These are phyloP conservation scores for Physeter macrocephalus DNA, from an alignment of 2,113 vertebrate genomes.

Conservation along the genomic window DNA sequence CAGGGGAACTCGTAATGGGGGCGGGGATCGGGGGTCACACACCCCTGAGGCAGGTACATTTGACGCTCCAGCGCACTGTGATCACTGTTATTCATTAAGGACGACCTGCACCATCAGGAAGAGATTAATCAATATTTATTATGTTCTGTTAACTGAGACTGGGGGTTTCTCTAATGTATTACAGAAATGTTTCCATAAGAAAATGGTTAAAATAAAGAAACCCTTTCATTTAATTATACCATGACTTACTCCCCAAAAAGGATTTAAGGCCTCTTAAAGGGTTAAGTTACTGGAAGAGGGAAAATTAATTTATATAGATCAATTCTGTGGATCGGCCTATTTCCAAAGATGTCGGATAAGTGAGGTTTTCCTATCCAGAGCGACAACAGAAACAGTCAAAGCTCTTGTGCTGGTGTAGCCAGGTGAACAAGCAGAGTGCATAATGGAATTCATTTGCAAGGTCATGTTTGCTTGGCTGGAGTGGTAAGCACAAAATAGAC, in stretches of 20 bases:
- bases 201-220: conserved; percentile 44
- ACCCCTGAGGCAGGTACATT: neutral
- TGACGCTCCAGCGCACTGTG: neutral
- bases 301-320: conserved; percentile 15
- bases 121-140: conserved; percentile 35
- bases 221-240: conserved; percentile 7
- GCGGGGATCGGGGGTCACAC: neutral
- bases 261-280: neutral
- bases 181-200: conserved; percentile 28
- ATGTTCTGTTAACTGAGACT: conserved; percentile 29
- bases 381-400: neutral
- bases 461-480: conserved; percentile 56
- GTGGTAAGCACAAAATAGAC: conserved; percentile 27
- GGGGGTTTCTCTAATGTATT: neutral
- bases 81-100: conserved; percentile 22
- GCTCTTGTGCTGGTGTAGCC: conserved; percentile 36
- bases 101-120: conserved; percentile 16
- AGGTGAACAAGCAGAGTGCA: conserved; percentile 42
- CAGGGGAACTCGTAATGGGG: neutral
- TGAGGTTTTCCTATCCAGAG: neutral
- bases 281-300: conserved; percentile 50
- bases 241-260: neutral
- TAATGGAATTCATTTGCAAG: conserved; percentile 52
- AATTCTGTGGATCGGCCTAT: conserved; percentile 8
- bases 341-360: conserved; percentile 37